A percentile compares a stretch with the other conserved stretches of the same genome.
Conservation (phyloP, 2,797 vertebrate genomes). For the Paramormyrops hopkinsi region DNA sequence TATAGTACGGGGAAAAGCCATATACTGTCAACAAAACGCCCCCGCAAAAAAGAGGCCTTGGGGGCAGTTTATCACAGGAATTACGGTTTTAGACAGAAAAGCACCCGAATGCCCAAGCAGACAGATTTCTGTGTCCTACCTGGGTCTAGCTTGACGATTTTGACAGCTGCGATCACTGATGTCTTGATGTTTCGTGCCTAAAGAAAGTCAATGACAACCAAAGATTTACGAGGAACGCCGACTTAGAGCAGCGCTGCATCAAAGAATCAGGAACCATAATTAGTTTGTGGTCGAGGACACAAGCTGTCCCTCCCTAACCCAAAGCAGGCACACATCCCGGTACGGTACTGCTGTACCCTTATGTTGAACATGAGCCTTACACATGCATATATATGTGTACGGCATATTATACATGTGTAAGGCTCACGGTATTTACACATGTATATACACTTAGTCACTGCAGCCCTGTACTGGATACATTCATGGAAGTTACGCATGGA, state of each 20-base stretch:
- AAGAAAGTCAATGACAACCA: conserved; percentile 1
- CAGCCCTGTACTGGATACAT: neutral
- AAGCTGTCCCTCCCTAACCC: neutral
- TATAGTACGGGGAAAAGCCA: neutral
- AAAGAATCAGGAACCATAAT: neutral
- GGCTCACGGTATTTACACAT: too few species aligned
- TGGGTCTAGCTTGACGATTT: conserved; percentile 67
- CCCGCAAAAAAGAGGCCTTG: neutral
- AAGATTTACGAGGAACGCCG: neutral
- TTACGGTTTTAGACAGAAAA: neutral
- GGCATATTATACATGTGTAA: too few species aligned
- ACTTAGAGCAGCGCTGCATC: neutral
- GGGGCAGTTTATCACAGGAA: neutral
- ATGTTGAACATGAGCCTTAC: neutral
- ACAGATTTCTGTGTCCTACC: conserved; percentile 44
- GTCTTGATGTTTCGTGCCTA: conserved; percentile 61
- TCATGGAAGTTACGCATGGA: neutral
- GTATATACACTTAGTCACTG: neutral
- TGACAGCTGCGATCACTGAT: conserved; percentile 59
- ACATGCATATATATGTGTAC: too few species aligned
- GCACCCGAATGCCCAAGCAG: neutral
- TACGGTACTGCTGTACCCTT: neutral
- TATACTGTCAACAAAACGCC: neutral
- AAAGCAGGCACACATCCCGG: neutral
- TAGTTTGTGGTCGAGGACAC: neutral